Conservation (phyloP, 2,888 invertebrate species). For the Cryptops parisi region DNA sequence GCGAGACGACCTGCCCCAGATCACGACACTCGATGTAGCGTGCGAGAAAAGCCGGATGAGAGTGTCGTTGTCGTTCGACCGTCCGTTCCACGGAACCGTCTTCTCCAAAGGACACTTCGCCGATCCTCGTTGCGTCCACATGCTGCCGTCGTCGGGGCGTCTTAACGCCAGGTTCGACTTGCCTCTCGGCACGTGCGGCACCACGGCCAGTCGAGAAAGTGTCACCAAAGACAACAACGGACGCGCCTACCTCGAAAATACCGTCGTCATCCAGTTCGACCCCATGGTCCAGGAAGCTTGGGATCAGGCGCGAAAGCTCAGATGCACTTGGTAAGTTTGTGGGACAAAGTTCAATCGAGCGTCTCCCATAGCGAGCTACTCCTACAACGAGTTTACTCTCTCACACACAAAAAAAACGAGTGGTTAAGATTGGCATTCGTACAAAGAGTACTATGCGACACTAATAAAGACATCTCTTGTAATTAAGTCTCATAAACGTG, state of each 20-base stretch:
- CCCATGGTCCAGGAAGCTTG: constrained; percentile 89
- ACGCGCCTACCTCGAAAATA: constrained; percentile 71
- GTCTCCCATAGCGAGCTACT: no score
- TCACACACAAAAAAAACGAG: no score
- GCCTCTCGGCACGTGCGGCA: constrained; percentile 81
- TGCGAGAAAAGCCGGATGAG: constrained; percentile 93
- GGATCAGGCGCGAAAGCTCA: constrained; percentile 82
- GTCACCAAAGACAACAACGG: constrained; percentile 13
- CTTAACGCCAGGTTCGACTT: constrained; percentile 86
- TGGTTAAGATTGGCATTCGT: no score
- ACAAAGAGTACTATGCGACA: no score
- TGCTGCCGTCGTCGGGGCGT: constrained; percentile 80
- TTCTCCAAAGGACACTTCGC: constrained; percentile 87
- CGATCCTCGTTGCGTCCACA: constrained; percentile 77
- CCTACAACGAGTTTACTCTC: no score
- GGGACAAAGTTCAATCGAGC: no score
- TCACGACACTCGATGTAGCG: constrained; percentile 67
- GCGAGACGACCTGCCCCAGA: constrained; percentile 78
- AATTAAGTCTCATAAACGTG: no score
- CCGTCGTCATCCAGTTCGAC: constrained; percentile 79
- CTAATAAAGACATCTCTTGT: no score
- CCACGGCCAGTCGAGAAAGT: constrained; percentile 64
- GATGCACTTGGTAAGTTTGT: constrained; percentile 68
- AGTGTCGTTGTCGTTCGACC: constrained; percentile 86
- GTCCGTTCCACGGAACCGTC: constrained; percentile 91